These are phyloP conservation scores for Leptestheria dahalacensis DNA, from an alignment of 1,140 invertebrate genomes.

Conservation along the genomic window DNA sequence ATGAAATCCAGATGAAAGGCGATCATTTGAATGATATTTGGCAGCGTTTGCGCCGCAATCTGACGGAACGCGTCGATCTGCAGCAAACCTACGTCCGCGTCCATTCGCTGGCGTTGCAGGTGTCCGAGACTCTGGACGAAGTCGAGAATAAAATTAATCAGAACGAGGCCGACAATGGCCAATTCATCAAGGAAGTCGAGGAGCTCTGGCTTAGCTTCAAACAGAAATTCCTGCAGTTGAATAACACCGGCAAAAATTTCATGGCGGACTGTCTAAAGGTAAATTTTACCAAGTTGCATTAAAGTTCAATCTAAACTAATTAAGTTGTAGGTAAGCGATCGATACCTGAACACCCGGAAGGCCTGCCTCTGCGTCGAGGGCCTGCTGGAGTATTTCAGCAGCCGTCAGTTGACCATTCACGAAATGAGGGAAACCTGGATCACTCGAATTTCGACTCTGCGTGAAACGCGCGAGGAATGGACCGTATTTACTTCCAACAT, in stretches of 20 bases:
- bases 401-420: conserved; percentile 45
- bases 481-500: conserved; percentile 2
- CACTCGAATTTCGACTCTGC: conserved; percentile 4
- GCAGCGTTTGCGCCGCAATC: conserved; percentile 41
- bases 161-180: conserved; percentile 32
- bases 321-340: conserved; percentile 61
- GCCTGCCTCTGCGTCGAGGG: conserved; percentile 51
- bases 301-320: too few species aligned
- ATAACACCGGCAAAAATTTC: conserved; percentile 47
- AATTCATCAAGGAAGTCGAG: conserved; percentile 32
- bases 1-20: conserved; percentile 44
- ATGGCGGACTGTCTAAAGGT: conserved; percentile 39
- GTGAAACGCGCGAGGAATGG: conserved; percentile 3
- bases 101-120: conserved; percentile 47
- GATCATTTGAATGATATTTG: conserved; percentile 45
- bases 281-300: too few species aligned
- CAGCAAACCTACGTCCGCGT: conserved; percentile 54
- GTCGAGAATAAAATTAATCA: conserved; percentile 36
- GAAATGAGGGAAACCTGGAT: conserved; percentile 28
- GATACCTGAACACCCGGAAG: conserved; percentile 51
- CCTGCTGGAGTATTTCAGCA: conserved; percentile 49
- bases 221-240: conserved; percentile 40
- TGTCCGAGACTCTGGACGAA: conserved; percentile 47
- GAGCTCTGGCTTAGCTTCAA: conserved; percentile 44
- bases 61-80: conserved; percentile 46